Evolutionary conservation across 2,888 invertebrate species (phyloP), one percentile per base, ranked within the genome.

Genomic region (Actias luna): DNA sequence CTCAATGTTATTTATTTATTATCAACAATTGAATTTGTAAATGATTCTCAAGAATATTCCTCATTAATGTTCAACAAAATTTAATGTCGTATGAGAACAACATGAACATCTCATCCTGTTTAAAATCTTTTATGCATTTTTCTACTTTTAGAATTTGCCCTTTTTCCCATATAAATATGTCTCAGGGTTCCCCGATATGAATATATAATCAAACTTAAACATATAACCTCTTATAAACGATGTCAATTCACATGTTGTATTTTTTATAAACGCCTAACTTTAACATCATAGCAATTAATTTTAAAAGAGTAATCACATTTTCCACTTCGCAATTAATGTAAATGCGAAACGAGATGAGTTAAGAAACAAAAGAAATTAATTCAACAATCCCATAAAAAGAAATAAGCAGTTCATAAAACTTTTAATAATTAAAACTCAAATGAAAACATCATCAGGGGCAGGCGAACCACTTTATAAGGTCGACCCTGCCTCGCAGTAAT

Each of bases 391-490:
- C 88, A 83, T 92, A 89, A 92, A 92, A 92, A 87, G 81, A 87
- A 91, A 89, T 89, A 90, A 89, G 89, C 92, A 92, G 89, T 91
- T 89, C 85, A 90, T 92, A 89, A 89, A 91, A 92, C 85, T 92
- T 92, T 90, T 88, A 85, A 89, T 91, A 92, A 92, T 92, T 92
- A 92, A 92, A 91, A 91, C 83, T 86, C 84, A 76, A 89, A 89
- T 90, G 88, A 91, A 90, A 91, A 89, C 87, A 84, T 81, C 80
- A 80, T 76, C 79, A 72, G 75, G 82, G 79, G 76, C 66, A 72
- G 68, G 66, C 61, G 64, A 65, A 60, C 89, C 85, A 83, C 67
- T 71, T 60, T 76, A 75, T 42, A 33, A 61, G 68, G 84, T 46
- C 83, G 75, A 33, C 65, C 64, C 62, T 64, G 35, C 61, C 67